These are phyloP conservation scores for Pollenia angustigena DNA, from an alignment of 2,888 invertebrate species.

Conservation along the genomic window DNA sequence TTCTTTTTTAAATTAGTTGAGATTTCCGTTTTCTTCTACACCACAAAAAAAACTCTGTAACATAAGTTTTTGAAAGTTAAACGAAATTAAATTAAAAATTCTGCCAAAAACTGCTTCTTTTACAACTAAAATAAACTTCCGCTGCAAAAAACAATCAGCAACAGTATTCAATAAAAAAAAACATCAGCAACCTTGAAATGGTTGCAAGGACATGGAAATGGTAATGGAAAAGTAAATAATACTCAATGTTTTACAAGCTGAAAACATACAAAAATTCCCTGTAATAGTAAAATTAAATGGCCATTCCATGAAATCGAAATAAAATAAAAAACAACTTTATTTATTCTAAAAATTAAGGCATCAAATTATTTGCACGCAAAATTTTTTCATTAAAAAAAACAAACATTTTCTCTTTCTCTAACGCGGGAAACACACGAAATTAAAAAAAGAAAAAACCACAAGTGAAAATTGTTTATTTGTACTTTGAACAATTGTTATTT, in stretches of 20 bases:
- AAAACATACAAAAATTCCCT: no score
- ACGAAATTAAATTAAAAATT: constrained; percentile 39
- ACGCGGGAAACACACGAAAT: neutral
- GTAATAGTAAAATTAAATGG: neutral
- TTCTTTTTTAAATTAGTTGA: neutral
- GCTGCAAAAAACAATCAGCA: neutral
- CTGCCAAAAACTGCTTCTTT: constrained; percentile 25
- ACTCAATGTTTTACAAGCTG: neutral
- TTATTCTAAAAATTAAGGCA: constrained; percentile 14
- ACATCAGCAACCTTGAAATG: constrained; percentile 44
- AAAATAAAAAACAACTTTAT: constrained; percentile 25
- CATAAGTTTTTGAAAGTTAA: constrained; percentile 57
- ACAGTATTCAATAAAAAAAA: constrained; percentile 2
- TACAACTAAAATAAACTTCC: constrained; percentile 29
- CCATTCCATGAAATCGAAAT: neutral
- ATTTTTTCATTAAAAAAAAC: constrained; percentile 14
- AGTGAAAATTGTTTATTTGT: neutral
- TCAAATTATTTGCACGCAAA: constrained; percentile 58
- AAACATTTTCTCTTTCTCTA: constrained; percentile 8
- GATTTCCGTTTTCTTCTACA: constrained; percentile 1
- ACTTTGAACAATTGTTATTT: no score
- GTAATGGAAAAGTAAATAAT: neutral
- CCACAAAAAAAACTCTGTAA: neutral
- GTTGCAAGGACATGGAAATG: constrained; percentile 46
- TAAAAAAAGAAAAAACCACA: neutral